A percentile compares a stretch with the other conserved stretches of the same genome.
These are phyloP conservation scores for Columbina picui DNA, from an alignment of 2,113 vertebrate species.

Conservation along the genomic window DNA sequence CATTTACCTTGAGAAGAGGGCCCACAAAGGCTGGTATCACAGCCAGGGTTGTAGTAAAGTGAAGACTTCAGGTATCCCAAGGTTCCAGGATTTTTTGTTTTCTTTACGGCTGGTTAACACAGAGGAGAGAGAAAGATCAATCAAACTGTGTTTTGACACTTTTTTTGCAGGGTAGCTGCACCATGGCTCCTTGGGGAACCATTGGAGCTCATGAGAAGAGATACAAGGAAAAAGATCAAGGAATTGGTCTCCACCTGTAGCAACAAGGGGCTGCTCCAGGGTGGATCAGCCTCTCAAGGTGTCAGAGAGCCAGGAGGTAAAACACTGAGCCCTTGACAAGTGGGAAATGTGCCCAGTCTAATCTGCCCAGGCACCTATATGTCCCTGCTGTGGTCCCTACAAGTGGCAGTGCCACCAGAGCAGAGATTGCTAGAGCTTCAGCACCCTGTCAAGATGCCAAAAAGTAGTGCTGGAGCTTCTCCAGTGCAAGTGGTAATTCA, in stretches of 20 bases:
- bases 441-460: not conserved
- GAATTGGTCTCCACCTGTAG: not conserved
- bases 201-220: fast-evolving
- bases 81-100: not conserved
- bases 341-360: not conserved
- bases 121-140: not conserved
- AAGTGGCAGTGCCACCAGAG: not conserved
- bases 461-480: not conserved
- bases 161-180: not conserved
- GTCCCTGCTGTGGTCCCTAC: not conserved
- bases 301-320: not conserved
- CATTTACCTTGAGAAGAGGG: not conserved
- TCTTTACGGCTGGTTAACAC: not conserved
- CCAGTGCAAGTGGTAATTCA: not conserved
- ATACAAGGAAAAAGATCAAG: not conserved
- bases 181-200: not conserved
- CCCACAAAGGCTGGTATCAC: not conserved
- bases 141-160: not conserved
- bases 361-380: not conserved
- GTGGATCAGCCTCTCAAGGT: not conserved
- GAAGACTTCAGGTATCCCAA: not conserved
- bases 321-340: not conserved
- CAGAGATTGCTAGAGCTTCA: not conserved
- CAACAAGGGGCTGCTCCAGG: fast-evolving
- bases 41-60: not conserved